Evolutionary conservation across 2,888 invertebrate genomes (phyloP).

Genomic region (Acleris holmiana): DNA sequence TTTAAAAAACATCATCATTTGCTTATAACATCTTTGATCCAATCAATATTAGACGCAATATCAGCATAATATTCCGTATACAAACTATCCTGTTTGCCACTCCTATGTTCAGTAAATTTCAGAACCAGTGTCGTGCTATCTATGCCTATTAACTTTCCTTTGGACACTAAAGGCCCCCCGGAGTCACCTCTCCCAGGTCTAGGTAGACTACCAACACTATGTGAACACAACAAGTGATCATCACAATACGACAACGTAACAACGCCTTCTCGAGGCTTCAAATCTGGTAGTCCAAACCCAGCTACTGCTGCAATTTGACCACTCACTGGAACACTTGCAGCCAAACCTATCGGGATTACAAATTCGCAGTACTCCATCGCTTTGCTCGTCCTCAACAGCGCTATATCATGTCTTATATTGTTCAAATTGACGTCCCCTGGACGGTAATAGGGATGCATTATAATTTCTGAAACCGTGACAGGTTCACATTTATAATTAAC

Average conservation of each 20-base stretch:
- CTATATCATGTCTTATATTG: not conserved
- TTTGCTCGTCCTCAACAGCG: not conserved
- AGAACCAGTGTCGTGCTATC: not conserved
- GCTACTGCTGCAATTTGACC: not conserved
- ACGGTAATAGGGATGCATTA: not conserved
- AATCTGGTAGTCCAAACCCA: not conserved
- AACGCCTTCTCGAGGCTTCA: not conserved
- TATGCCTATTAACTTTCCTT: not conserved
- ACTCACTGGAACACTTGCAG: not conserved
- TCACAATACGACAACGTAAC: not conserved
- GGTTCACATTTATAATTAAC: not conserved
- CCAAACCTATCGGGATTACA: not conserved
- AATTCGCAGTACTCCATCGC: not conserved
- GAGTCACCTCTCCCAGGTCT: not conserved
- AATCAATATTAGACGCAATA: not conserved
- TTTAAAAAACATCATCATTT: not conserved
- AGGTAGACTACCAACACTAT: not conserved
- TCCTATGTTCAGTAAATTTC: not conserved
- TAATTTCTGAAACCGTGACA: not conserved
- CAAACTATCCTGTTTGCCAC: not conserved
- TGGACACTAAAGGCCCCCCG: not conserved
- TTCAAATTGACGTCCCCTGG: not conserved
- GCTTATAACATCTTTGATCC: not conserved
- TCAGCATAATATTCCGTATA: slow-evolving; percentile 1
- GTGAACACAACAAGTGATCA: not conserved